Evolutionary conservation across 2,888 invertebrate species (phyloP).

Genomic region (Pollenia griseotomentosa): DNA sequence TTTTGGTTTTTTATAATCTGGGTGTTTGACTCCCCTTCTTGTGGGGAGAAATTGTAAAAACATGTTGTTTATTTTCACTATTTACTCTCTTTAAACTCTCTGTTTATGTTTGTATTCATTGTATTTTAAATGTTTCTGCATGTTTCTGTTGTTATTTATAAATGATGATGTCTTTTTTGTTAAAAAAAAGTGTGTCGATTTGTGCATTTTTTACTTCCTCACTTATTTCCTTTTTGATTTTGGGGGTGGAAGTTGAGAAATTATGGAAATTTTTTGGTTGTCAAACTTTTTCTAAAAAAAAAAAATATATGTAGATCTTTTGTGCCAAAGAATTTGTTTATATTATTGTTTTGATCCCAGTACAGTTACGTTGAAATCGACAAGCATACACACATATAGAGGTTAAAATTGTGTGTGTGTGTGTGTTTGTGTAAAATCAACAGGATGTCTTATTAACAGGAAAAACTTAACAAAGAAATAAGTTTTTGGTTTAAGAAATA

Average conservation of each 20-base stretch:
- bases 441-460: conserved; percentile 49
- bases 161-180: conserved; percentile 55
- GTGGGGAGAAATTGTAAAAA: conserved; percentile 29
- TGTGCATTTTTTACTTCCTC: conserved; percentile 23
- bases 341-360: conserved; percentile 50
- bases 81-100: neutral
- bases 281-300: neutral
- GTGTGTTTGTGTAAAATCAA: conserved; percentile 33
- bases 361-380: conserved; percentile 69
- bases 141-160: conserved; percentile 42
- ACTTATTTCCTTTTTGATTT: conserved; percentile 19
- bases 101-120: neutral
- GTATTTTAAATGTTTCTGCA: conserved; percentile 33
- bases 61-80: conserved; percentile 11
- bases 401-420: neutral
- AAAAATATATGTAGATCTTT: neutral
- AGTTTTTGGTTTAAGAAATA: conserved; percentile 5
- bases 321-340: conserved; percentile 31
- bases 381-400: conserved; percentile 21
- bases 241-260: conserved; percentile 63
- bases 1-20: conserved; percentile 25
- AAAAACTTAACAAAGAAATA: conserved; percentile 25
- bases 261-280: conserved; percentile 30
- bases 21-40: conserved; percentile 20
- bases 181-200: conserved; percentile 7